phyloP scores from a whole-genome alignment of 1,140 invertebrate species.

The Pristionchus pacificus region DNA sequence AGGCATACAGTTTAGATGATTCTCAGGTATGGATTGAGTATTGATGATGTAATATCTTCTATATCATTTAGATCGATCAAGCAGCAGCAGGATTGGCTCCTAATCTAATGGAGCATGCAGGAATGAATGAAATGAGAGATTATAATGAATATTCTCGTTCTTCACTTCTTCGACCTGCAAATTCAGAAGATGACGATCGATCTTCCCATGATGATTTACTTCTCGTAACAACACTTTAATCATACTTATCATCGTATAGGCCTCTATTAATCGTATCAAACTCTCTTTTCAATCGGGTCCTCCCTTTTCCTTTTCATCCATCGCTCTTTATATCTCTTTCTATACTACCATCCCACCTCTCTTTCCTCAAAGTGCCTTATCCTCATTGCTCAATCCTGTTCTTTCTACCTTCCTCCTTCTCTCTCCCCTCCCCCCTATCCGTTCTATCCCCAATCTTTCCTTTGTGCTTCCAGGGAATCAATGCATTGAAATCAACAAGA shows the following conservation, averaged over 20 bases:
- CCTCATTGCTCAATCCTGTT: slow-evolving; percentile 1
- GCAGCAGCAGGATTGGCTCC: slow-evolving; percentile 35
- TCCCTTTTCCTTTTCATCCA: no score
- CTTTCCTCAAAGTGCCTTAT: neutral
- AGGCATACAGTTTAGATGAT: slow-evolving; percentile 54
- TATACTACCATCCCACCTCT: neutral
- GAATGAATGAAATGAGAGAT: slow-evolving; percentile 51
- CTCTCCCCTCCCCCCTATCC: no score
- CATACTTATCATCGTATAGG: no score
- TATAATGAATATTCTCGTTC: slow-evolving; percentile 55
- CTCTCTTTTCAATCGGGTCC: no score
- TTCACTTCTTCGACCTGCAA: slow-evolving; percentile 41
- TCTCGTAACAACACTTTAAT: slow-evolving; percentile 46
- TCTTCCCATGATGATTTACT: slow-evolving; percentile 41
- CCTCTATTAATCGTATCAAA: no score
- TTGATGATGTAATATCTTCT: neutral
- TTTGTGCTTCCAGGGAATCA: no score
- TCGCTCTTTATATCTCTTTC: no score
- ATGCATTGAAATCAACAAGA: no score
- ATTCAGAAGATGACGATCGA: slow-evolving; percentile 23
- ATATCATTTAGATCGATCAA: slow-evolving; percentile 45
- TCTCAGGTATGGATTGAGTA: neutral
- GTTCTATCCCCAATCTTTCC: no score
- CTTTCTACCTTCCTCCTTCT: neutral
- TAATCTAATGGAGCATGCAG: slow-evolving; percentile 49